Conservation (phyloP, 2,113 vertebrate genomes). For the Crocuta crocuta region DNA sequence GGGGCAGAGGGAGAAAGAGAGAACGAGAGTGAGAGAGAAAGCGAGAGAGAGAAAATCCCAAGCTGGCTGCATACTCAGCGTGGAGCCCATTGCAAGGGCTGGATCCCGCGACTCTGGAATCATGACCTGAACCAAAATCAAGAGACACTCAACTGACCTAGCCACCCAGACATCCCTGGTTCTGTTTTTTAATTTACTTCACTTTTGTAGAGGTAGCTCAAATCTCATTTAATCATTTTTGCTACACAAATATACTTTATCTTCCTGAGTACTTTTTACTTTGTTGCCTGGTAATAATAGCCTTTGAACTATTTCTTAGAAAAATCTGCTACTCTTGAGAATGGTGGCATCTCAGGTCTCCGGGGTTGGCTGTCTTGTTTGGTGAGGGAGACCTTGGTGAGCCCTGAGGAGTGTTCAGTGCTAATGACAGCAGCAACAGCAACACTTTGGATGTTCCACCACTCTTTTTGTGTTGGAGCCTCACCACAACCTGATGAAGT, state of each 20-base stretch:
- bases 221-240: slow-evolving; percentile 45
- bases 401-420: not conserved
- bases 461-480: not conserved
- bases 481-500: not conserved
- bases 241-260: not conserved
- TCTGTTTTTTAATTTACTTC: not conserved
- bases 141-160: not conserved
- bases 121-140: not conserved
- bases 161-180: not conserved
- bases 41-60: not conserved
- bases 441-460: not conserved
- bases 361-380: slow-evolving; percentile 4
- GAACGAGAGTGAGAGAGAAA: not conserved
- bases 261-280: slow-evolving; percentile 24
- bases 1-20: not conserved
- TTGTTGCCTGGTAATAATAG: slow-evolving; percentile 55
- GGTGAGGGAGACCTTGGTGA: slow-evolving; percentile 31
- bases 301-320: slow-evolving; percentile 62
- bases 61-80: not conserved
- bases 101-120: not conserved
- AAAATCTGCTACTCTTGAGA: slow-evolving; percentile 43
- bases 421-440: not conserved
- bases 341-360: not conserved
- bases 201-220: not conserved
- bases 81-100: not conserved